Base-by-base conservation (phyloP, 2,888 invertebrate genomes). In the Eilema sororculum region DNA sequence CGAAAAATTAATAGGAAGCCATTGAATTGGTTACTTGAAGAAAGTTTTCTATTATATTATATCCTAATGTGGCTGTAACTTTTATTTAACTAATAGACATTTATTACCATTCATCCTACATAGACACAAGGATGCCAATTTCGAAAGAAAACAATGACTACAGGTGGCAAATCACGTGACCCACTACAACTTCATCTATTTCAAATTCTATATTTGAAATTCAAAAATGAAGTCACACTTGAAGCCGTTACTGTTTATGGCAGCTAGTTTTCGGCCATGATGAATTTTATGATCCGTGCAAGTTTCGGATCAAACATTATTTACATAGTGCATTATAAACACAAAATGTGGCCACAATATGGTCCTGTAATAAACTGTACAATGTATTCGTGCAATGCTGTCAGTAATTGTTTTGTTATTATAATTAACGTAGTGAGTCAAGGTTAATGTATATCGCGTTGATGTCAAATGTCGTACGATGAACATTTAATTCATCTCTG, bases 361-460 rank as follows among this genome's bases (percentile, higher is more conserved):
- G 67, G 59, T 20, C 63, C 61, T 58, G 9, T 57, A 58, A 60
- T 41, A 41, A 16, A 8, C n/a, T n/a, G n/a, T 30, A 60, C 20
- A 8, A 60, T 60, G 20, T 20, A 16, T n/a, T 58, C 60, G 60
- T n/a, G 20, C 9, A 60, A 28, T 52, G 37, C 33, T 59, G 37
- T 28, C 61, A 58, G 46, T 69, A 57, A 61, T 70, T 77, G 22
- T 74, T 76, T 60, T n/a, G 60, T 16, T 74, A 82, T 74, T 68
- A 71, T 65, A 75, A 71, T 76, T 72, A 72, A 76, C 46, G 63
- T 67, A 66, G 59, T 60, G 61, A 66, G 16, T 56, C 82, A 83
- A 82, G 82, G 82, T 83, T 76, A 79, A 82, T 80, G 67, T 71
- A 67, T 78, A 81, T 80, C 73, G 74, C 74, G 69, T 75, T 79